These are phyloP conservation scores for Eupeodes latifasciatus DNA, from an alignment of 2,888 invertebrate genomes.

Conservation along the genomic window DNA sequence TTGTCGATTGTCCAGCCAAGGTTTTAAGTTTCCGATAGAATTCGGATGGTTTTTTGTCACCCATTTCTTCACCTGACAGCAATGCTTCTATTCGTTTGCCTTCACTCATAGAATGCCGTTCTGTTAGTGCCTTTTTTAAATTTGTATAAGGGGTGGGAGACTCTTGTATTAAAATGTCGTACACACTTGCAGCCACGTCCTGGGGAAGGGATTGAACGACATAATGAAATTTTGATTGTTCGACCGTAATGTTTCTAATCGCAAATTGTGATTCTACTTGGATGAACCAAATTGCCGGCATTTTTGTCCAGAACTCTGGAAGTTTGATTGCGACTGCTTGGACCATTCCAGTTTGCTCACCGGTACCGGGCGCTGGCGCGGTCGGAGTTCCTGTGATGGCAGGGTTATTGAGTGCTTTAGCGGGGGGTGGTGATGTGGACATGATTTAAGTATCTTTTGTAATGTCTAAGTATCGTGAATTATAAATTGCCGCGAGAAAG, in stretches of 20 bases:
- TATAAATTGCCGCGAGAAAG: no score
- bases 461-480: no score
- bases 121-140: slow-evolving; percentile 8
- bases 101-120: slow-evolving; percentile 26
- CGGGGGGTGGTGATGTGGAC: no score
- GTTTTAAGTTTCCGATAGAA: no score
- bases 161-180: neutral
- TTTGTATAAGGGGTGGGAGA: neutral
- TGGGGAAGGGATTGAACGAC: neutral
- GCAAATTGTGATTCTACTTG: slow-evolving; percentile 16
- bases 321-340: slow-evolving; percentile 10
- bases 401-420: no score
- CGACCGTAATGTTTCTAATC: neutral
- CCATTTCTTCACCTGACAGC: slow-evolving; percentile 10
- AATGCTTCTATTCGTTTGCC: slow-evolving; percentile 10
- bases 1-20: no score
- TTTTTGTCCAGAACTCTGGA: slow-evolving; percentile 23
- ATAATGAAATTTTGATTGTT: slow-evolving; percentile 20
- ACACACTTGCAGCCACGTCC: neutral
- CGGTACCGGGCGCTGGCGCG: no score
- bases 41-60: neutral
- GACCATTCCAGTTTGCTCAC: no score
- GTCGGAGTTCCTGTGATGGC: no score
- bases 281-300: slow-evolving; percentile 26
- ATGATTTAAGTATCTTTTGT: no score